Base-by-base conservation (phyloP, 2,797 vertebrate species). In the Cetoscarus ocellatus region DNA sequence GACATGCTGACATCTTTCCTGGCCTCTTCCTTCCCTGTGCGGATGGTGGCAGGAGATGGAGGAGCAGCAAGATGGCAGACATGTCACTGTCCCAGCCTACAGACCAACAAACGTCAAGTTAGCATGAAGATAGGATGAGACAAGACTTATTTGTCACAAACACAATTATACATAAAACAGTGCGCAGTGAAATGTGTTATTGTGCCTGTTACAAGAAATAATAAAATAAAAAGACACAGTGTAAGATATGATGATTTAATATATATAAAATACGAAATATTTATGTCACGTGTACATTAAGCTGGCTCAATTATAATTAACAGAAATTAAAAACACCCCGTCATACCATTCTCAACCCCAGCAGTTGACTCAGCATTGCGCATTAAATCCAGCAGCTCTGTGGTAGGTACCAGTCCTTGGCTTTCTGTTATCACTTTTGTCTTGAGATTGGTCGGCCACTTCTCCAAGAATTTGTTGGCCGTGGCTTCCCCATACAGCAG, bases 391-490 rank as follows among this genome's bases (percentile, higher is more conserved):
- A 47, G 14, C 7, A 61, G 35, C 11, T 48, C 58, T 61, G 58
- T 61, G 58, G 34, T 38, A 3, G 34, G 43, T 17, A 60, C 44
- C 34, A 64, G 27, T 45, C 49, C 61, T 18, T 18, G 40, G 50
- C 50, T 56, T 48, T 66, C 52, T 6, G 15, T 66, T 7, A 48
- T 1, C 2, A 55, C 42, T 49, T 40, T 53, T 27, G n/a, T 35
- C 36, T 17, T 18, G 7, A 66, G 0, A 66, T 7, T 27, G 27
- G 27, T 27, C 2, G 27, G 27, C 27, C 27, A 27, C 55, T 9
- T 80, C 34, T 64, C 67, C 54, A 80, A 48, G 50, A 72, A 72
- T 50, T 48, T 80, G 49, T 27, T 72, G 38, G 63, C 59, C 27
- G 4, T 27, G 2, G 27, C 27, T 68, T 75, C 59, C 42, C 71